Evolutionary conservation across 1,140 invertebrate species (phyloP).

Genomic region (Lasaia peninsularis): DNA sequence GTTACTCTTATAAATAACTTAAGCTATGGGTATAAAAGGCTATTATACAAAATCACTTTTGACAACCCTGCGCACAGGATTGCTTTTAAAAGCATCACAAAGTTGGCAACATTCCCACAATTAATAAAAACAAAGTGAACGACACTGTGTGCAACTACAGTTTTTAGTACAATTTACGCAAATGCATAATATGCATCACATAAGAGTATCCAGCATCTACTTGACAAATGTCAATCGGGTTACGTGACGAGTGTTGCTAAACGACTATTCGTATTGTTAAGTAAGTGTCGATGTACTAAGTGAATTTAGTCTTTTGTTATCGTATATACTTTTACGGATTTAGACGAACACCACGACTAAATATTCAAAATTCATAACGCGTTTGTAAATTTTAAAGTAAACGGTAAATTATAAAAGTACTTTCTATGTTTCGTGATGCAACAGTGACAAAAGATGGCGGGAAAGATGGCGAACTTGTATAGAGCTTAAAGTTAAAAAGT

Average conservation of each 20-base stretch:
- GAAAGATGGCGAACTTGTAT: too few relatives aligned
- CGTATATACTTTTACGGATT: constrained; percentile 9
- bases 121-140: constrained; percentile 8
- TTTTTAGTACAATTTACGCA: constrained; percentile 11
- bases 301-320: constrained; percentile 8
- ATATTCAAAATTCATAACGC: background rate
- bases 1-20: too few relatives aligned
- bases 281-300: constrained; percentile 6
- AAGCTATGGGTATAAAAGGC: too few relatives aligned
- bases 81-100: background rate
- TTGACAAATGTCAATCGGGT: constrained; percentile 11
- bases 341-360: background rate
- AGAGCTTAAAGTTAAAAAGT: too few relatives aligned
- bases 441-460: too few relatives aligned
- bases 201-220: constrained; percentile 10
- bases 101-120: constrained; percentile 9
- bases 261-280: constrained; percentile 10
- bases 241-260: constrained; percentile 4
- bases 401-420: background rate
- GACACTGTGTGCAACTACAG: background rate
- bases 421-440: background rate
- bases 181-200: constrained; percentile 13
- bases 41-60: background rate
- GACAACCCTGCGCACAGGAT: background rate
- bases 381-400: constrained; percentile 1